These are phyloP conservation scores for Willowsia nigromaculata DNA, from an alignment of 2,888 invertebrate species.

Conservation along the genomic window DNA sequence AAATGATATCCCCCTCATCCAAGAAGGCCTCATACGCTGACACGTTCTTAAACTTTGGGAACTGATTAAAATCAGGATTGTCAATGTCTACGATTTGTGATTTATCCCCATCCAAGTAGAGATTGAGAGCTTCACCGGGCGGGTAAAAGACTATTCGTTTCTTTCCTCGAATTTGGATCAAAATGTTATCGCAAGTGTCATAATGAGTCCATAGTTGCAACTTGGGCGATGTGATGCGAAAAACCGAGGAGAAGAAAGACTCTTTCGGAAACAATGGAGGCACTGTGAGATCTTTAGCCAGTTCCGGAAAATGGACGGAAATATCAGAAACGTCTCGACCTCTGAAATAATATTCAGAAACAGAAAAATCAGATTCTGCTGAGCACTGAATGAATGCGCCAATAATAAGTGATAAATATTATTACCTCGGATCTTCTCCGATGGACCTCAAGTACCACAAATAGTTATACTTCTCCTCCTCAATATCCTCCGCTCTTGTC, in stretches of 20 bases:
- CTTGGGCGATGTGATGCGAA: constrained; percentile 82
- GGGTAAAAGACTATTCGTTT: constrained; percentile 82
- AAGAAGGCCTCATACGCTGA: constrained; percentile 80
- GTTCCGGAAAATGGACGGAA: constrained; percentile 81
- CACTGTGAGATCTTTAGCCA: constrained; percentile 81
- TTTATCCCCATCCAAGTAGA: constrained; percentile 83
- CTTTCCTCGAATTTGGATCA: constrained; percentile 82
- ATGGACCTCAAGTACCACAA: constrained; percentile 80
- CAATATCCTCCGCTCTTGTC: background rate
- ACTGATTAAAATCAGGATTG: constrained; percentile 81
- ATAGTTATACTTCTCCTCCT: constrained; percentile 72
- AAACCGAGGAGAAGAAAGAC: constrained; percentile 82
- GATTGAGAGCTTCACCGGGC: constrained; percentile 81
- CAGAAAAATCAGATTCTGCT: background rate
- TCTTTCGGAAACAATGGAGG: constrained; percentile 81
- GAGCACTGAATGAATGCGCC: too few species aligned
- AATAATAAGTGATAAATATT: background rate
- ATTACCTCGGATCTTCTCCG: constrained; percentile 81
- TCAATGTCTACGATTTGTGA: constrained; percentile 82
- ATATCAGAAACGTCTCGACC: constrained; percentile 82
- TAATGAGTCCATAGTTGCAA: constrained; percentile 83
- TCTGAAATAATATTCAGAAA: constrained; percentile 28
- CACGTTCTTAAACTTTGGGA: constrained; percentile 81
- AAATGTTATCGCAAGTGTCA: constrained; percentile 83
- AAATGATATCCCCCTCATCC: constrained; percentile 82